Evolutionary conservation across 2,888 invertebrate genomes (phyloP), one percentile per base, ranked within the genome.

Genomic region (Heteromurus nitidus): DNA sequence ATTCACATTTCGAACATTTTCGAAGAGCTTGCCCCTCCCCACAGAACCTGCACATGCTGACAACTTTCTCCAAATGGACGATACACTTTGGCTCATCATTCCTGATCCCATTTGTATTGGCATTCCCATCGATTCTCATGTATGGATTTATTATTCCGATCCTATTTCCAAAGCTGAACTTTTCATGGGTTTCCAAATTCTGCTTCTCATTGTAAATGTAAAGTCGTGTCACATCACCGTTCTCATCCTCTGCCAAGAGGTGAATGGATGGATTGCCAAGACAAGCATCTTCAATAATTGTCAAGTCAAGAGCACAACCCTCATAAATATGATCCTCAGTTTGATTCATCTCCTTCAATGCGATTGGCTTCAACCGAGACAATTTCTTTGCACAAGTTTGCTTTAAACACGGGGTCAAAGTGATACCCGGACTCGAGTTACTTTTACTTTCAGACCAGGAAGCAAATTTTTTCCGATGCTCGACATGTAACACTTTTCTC

Each of bases 251-350:
- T 0, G 18, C 76, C 7, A 80, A 16, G 2, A 74, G 22, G 1
- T 20, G 20, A 36, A 83, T 47, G 1, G 80, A 42, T 1, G 65
- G 22, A 1, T 28, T 60, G 2, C 67, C 31, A 2, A 62, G n/a
- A 30, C 53, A 20, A 11, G 83, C 68, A n/a, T 83, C 77, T 9
- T 83, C 80, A 28, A 83, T 73, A 0, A 83, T 28, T 13, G 72
- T 72, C 0, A 83, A 26, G 26, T 81, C 75, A 0, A 83, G 50
- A 1, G 62, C 60, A 1, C 50, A 28, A 5, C 69, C 64, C 20
- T 76, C 64, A 18, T 81, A 83, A 62, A 80, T 73, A 2, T 26
- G 16, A 30, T 83, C 83, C 16, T 30, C 18, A 20, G 58, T 75
- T 9, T 55, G 3, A 22, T 73, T 55, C 73, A 82, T 82, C 16